These are phyloP conservation scores for Heliocidaris tuberculata DNA, from an alignment of 35 echinoderm and acorn worm species.

Conservation along the genomic window DNA sequence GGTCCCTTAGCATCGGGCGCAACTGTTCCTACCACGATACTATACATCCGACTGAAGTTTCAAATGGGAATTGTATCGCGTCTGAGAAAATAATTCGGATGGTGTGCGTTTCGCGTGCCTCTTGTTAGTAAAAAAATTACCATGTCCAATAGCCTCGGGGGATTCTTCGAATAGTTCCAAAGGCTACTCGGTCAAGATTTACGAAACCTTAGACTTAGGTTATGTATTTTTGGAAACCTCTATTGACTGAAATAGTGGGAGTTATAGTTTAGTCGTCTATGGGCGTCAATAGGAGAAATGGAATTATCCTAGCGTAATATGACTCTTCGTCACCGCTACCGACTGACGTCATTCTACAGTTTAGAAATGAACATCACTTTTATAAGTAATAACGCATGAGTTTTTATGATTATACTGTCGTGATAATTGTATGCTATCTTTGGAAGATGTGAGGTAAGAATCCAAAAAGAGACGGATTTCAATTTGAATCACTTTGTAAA, in stretches of 20 bases:
- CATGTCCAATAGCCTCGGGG: neutral
- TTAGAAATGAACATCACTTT: neutral
- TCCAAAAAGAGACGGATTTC: too few relatives aligned
- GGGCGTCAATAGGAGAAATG: neutral
- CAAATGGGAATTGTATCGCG: neutral
- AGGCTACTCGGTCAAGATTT: slow-evolving; percentile 1
- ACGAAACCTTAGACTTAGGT: neutral
- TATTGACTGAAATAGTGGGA: neutral
- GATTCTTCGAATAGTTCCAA: neutral
- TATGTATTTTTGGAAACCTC: neutral
- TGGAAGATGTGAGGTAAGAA: too few relatives aligned
- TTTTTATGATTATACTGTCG: neutral
- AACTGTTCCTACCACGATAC: neutral
- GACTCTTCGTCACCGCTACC: neutral
- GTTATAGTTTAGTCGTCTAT: neutral
- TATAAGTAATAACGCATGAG: neutral
- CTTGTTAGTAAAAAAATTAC: neutral
- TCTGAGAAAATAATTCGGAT: neutral
- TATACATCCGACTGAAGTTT: neutral
- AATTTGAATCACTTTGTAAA: too few relatives aligned
- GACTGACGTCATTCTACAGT: neutral
- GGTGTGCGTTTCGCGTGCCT: neutral
- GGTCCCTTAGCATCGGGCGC: too few relatives aligned
- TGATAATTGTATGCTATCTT: too few relatives aligned
- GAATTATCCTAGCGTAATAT: neutral